phyloP scores from a whole-genome alignment of 2,797 vertebrate species.

The Macropus fuliginosus region DNA sequence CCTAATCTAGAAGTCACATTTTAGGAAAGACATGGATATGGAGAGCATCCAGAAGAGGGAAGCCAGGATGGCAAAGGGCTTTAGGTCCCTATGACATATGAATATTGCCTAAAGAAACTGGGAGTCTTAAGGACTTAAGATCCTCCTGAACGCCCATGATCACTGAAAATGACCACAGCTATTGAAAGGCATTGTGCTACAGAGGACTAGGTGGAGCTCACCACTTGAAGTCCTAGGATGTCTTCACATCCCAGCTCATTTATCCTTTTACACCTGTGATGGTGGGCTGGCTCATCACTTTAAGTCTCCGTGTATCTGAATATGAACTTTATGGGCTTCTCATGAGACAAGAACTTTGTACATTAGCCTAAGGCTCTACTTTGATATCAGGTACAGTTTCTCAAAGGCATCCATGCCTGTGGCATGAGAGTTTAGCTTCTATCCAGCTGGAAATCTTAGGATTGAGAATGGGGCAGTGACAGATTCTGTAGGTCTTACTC shows the following conservation, averaged over 20 bases:
- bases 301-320: background rate
- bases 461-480: background rate
- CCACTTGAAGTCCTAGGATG: no score
- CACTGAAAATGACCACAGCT: background rate
- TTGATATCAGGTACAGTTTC: background rate
- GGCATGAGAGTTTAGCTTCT: background rate
- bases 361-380: background rate
- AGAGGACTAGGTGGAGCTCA: no score
- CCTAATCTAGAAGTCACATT: background rate
- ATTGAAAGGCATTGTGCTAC: background rate
- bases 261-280: background rate
- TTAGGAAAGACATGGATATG: background rate
- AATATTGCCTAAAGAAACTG: background rate
- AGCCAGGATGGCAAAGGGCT: background rate
- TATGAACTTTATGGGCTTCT: background rate
- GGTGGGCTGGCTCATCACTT: background rate
- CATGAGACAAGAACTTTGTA: background rate
- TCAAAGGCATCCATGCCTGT: background rate
- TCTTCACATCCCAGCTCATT: background rate
- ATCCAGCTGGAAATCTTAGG: background rate
- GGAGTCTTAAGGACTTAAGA: background rate
- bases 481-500: background rate
- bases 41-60: background rate
- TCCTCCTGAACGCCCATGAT: background rate
- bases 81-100: background rate